Conservation (phyloP, 2,797 vertebrate species). For the Tokudaia muenninki region DNA sequence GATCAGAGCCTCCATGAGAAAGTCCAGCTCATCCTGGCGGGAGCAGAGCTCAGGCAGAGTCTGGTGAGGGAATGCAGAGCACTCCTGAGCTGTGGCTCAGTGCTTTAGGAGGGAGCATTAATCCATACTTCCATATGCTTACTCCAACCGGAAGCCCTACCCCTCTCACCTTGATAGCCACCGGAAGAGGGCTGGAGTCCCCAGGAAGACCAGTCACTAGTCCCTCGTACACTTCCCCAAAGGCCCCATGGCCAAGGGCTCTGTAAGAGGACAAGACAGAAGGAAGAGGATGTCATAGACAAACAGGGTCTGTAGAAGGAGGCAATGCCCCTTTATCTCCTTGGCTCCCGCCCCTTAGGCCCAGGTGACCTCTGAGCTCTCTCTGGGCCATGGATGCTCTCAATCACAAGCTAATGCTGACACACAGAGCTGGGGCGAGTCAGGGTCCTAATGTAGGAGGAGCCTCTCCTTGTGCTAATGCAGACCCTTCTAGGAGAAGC, state of each 20-base stretch:
- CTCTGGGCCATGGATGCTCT: background rate
- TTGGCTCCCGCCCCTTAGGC: background rate
- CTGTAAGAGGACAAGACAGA: constrained; percentile 84
- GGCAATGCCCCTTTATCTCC: background rate
- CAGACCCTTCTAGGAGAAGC: background rate
- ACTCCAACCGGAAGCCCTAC: background rate
- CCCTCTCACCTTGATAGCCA: constrained; percentile 95
- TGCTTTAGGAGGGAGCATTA: background rate
- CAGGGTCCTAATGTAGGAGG: background rate
- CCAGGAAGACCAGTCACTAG: constrained; percentile 92
- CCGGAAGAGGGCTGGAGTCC: constrained; percentile 92
- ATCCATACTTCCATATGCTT: background rate
- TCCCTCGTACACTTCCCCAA: constrained; percentile 96
- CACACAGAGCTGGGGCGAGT: background rate
- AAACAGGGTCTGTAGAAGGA: background rate
- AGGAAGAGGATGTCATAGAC: background rate
- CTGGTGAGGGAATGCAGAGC: constrained; percentile 83
- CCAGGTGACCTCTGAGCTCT: background rate
- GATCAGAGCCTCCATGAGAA: constrained; percentile 96
- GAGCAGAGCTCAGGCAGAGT: constrained; percentile 97
- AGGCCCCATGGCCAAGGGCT: constrained; percentile 94
- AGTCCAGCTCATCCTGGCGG: constrained; percentile 96
- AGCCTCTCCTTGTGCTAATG: background rate
- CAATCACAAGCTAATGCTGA: background rate
- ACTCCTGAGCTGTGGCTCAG: background rate